These are phyloP conservation scores for Ammodytes marinus DNA, from an alignment of 2,113 vertebrate genomes.

Conservation along the genomic window DNA sequence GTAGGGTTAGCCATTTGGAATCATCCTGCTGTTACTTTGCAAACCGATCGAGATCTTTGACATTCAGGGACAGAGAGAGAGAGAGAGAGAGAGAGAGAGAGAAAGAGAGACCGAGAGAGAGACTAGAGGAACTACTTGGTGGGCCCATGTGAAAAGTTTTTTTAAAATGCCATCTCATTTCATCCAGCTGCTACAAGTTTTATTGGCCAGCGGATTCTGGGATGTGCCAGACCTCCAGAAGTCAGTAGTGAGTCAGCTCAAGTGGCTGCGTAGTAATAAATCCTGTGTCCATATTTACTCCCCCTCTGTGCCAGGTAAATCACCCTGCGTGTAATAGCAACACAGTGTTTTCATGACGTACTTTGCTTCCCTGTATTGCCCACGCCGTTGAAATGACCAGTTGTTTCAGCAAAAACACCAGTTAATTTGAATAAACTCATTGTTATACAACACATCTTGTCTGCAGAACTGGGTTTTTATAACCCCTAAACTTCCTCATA, in stretches of 20 bases:
- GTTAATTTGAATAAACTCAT: not conserved
- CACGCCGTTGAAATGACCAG: not conserved
- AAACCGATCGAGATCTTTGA: conserved; percentile 18
- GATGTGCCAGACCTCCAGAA: conserved; percentile 64
- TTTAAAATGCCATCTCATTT: conserved; percentile 74
- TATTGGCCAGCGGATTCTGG: conserved; percentile 58
- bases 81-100: no score
- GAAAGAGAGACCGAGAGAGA: conserved; percentile 13
- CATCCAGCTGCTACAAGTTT: conserved; percentile 69
- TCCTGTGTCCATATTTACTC: conserved; percentile 41
- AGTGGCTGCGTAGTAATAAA: conserved; percentile 60
- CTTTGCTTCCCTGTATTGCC: conserved; percentile 22
- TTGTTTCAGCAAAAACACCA: conserved; percentile 5
- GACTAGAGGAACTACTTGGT: conserved; percentile 39
- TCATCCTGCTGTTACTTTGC: conserved; percentile 1
- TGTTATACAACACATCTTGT: not conserved
- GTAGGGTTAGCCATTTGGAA: not conserved
- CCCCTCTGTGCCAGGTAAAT: conserved; percentile 39
- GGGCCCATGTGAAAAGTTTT: conserved; percentile 54
- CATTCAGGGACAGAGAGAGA: conserved; percentile 12
- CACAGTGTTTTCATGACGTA: conserved; percentile 9
- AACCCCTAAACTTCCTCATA: not conserved
- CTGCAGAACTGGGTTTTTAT: not conserved
- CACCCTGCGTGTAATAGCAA: conserved; percentile 22
- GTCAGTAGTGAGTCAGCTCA: conserved; percentile 73